Base-by-base conservation (phyloP, 2,888 invertebrate species). In the Drosophila nr. fundita region DNA sequence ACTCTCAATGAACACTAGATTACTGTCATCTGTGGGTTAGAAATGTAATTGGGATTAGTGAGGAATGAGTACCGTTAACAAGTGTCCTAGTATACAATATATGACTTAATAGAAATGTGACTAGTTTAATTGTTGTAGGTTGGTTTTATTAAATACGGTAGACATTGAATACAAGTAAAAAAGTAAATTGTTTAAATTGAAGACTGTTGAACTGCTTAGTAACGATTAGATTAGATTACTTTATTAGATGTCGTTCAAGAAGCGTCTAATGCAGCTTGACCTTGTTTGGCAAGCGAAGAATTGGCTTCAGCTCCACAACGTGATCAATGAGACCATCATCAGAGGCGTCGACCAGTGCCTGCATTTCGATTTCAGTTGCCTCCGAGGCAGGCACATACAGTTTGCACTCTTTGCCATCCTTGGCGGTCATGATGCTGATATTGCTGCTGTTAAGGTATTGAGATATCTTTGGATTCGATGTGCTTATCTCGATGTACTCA, bases 1-100 rank as follows among this genome's bases (percentile, higher is more conserved):
- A 62, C 92, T 93, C 83, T 93, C 92, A 49, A 93, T 92, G 80
- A 93, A 93, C 48, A 90, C 81, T 55, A 93, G 83, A 52, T 90
- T 80, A 63, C 80, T 65, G 72, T 29, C 58, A 60, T 72, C 89
- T 90, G 73, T 7, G 57, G 29, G 45, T 18, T 8, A 78, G 18
- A 70, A 40, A 48, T 27, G 11, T 10, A 15, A 13, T 0, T 8
- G 8, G 5, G 11, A 38, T 68, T 57, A 70, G 57, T 21, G n/a
- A 24, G 36, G 27, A 15, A 10, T 18, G 29, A 27, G 13, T 34
- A n/a, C 6, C 10, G 7, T n/a, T 48, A 40, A 10, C 18, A 24
- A 45, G n/a, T 18, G 21, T 5, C 42, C 34, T 40, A 34, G 5
- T n/a, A 27, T 29, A 30, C 38, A 29, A 30, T 38, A 48, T 18